Conservation (phyloP, 2,888 invertebrate species). For the Agrenia bidenticulata region DNA sequence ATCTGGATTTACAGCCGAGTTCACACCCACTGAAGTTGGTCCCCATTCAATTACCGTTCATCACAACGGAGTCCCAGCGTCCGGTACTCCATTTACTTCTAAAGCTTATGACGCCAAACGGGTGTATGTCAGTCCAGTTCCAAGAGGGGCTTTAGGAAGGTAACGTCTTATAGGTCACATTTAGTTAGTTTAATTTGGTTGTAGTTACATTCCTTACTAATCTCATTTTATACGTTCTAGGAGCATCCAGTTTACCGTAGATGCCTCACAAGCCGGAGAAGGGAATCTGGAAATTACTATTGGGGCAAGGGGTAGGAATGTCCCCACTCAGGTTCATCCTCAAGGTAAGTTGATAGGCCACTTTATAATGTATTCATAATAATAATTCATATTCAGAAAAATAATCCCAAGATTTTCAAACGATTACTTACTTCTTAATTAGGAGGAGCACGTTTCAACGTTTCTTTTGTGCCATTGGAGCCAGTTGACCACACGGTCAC, state of each 20-base stretch:
- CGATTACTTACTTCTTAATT: not conserved
- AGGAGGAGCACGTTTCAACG: slow-evolving; percentile 77
- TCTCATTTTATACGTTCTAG: too few species aligned
- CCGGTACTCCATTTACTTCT: slow-evolving; percentile 75
- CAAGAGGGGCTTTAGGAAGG: slow-evolving; percentile 81
- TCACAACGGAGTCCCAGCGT: slow-evolving; percentile 75
- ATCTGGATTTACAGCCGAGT: slow-evolving; percentile 85
- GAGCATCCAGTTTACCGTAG: slow-evolving; percentile 79
- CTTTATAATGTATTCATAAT: too few species aligned
- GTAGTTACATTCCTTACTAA: too few species aligned
- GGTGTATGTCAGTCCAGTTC: slow-evolving; percentile 78
- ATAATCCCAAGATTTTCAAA: not conserved
- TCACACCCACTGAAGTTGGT: slow-evolving; percentile 89
- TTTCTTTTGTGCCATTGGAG: slow-evolving; percentile 93
- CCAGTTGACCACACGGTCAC: slow-evolving; percentile 92
- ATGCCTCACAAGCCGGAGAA: slow-evolving; percentile 49
- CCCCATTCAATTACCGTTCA: slow-evolving; percentile 87
- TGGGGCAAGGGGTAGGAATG: slow-evolving; percentile 86
- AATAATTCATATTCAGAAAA: not conserved
- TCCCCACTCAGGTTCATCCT: slow-evolving; percentile 92
- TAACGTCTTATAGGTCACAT: too few species aligned
- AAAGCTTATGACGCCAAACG: slow-evolving; percentile 90
- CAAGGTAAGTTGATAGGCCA: slow-evolving; percentile 64
- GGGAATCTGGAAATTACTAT: slow-evolving; percentile 79
- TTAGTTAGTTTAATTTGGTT: too few species aligned